Evolutionary conservation across 1,140 invertebrate species (phyloP).

Genomic region (Bombus superbus): DNA sequence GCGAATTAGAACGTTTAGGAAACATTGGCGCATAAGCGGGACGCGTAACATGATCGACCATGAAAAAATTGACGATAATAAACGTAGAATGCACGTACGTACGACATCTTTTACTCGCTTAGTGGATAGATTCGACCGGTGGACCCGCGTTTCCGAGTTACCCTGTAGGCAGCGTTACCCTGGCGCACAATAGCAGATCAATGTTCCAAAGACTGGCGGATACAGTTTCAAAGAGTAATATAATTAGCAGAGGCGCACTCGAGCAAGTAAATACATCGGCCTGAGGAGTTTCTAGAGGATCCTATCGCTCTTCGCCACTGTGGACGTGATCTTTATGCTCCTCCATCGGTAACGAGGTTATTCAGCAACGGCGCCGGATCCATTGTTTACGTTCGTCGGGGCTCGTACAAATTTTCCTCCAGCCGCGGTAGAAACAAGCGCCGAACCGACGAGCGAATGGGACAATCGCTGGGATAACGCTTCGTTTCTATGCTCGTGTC

Average conservation of each 20-base stretch:
- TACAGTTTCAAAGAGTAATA: slow-evolving; percentile 66
- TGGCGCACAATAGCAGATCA: slow-evolving; percentile 1
- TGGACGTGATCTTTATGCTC: slow-evolving; percentile 58
- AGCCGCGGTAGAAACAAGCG: slow-evolving; percentile 32
- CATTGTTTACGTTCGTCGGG: slow-evolving; percentile 56
- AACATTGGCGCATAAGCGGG: too few relatives aligned
- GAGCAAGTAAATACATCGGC: slow-evolving; percentile 55
- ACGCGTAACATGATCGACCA: too few relatives aligned
- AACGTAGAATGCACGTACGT: too few relatives aligned
- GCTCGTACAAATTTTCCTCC: slow-evolving; percentile 50
- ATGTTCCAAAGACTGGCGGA: slow-evolving; percentile 42
- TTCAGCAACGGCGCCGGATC: slow-evolving; percentile 52
- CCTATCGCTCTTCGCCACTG: slow-evolving; percentile 39
- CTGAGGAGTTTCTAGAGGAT: slow-evolving; percentile 35
- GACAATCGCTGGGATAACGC: slow-evolving; percentile 40
- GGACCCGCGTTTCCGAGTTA: too few relatives aligned
- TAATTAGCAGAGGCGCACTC: slow-evolving; percentile 60
- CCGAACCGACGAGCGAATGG: background rate
- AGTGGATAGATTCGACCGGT: too few relatives aligned
- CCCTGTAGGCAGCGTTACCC: too few relatives aligned
- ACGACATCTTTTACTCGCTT: too few relatives aligned
- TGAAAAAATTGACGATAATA: too few relatives aligned
- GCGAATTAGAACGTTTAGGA: too few relatives aligned
- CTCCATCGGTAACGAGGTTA: slow-evolving; percentile 57
- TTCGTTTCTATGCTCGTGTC: slow-evolving; percentile 31